Conservation (phyloP, 2,888 invertebrate genomes). For the Eueremaeus valkanovi region DNA sequence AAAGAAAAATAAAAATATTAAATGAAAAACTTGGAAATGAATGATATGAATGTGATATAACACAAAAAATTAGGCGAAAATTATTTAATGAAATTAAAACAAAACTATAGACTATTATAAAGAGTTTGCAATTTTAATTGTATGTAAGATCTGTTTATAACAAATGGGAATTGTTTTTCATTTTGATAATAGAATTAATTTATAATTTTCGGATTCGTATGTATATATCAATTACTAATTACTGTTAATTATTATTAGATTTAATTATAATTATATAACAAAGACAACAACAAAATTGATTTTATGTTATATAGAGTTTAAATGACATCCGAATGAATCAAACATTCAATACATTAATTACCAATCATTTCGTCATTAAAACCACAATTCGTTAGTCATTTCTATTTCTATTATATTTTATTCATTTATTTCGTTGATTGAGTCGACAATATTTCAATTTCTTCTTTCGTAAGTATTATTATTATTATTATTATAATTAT, state of each 20-base stretch:
- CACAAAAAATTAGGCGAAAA: background rate
- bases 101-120: background rate
- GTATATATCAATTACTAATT: background rate
- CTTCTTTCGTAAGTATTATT: too few relatives aligned
- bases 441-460: too few relatives aligned
- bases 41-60: slow-evolving; percentile 13
- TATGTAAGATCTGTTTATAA: background rate
- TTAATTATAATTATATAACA: background rate
- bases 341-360: too few relatives aligned
- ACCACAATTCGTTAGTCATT: background rate
- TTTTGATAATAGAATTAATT: slow-evolving; percentile 19
- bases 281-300: background rate
- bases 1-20: background rate
- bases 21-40: background rate
- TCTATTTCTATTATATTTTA: too few relatives aligned
- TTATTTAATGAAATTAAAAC: background rate
- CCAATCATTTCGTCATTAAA: background rate
- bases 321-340: too few relatives aligned
- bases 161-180: background rate
- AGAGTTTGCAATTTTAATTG: slow-evolving; percentile 13
- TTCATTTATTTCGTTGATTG: too few relatives aligned
- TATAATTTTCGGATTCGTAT: background rate
- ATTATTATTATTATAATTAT: background rate
- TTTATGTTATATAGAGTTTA: background rate
- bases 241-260: background rate